Evolutionary conservation across 2,888 invertebrate genomes (phyloP).

Genomic region (Trachelus stipa): DNA sequence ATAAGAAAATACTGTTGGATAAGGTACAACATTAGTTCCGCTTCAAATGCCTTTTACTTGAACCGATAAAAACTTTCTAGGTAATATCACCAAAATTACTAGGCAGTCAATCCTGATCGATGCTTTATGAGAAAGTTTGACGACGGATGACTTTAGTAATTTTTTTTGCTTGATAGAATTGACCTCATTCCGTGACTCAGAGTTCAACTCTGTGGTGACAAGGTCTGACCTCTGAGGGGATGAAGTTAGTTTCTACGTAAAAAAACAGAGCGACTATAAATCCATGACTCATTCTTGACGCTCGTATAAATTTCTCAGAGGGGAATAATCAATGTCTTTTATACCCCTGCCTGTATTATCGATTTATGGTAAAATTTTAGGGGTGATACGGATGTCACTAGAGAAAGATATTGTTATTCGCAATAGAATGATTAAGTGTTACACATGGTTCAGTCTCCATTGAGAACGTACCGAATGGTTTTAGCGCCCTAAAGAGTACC

Average conservation of each 20-base stretch:
- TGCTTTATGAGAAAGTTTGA: background rate
- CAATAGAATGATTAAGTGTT: background rate
- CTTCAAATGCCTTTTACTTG: background rate
- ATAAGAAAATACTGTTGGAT: slow-evolving; percentile 57
- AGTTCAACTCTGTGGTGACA: background rate
- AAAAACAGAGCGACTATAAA: background rate
- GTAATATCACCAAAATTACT: background rate
- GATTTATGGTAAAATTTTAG: background rate
- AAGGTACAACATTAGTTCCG: slow-evolving; percentile 44
- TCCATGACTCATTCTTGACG: background rate
- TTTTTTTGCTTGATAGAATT: background rate
- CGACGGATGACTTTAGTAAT: background rate
- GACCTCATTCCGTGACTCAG: background rate
- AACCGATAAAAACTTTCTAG: background rate
- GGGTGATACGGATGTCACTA: background rate
- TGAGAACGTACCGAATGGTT: slow-evolving; percentile 17
- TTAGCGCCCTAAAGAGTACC: slow-evolving; percentile 36
- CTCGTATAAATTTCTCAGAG: background rate
- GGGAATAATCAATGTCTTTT: background rate
- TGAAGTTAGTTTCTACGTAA: background rate
- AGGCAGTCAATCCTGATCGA: background rate
- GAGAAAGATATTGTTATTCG: background rate
- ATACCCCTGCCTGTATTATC: background rate
- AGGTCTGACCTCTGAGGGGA: background rate
- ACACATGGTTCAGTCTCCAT: background rate